Percentiles rank a stretch among this genome's conserved stretches.
Conservation (phyloP, 2,888 invertebrate genomes). For the Noctua janthina region DNA sequence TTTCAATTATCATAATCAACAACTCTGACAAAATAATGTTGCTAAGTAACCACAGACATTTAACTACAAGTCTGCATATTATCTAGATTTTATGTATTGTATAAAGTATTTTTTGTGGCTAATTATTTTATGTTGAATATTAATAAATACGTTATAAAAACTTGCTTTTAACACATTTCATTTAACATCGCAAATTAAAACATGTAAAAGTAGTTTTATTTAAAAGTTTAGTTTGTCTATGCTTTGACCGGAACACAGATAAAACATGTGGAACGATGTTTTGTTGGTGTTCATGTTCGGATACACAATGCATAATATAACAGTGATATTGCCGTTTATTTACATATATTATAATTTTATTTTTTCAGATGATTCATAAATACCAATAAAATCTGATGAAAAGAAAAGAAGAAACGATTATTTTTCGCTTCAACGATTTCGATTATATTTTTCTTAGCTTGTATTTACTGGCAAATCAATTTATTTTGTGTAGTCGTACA, state of each 20-base stretch:
- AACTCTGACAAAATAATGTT: constrained; percentile 57
- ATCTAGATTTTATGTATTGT: neutral
- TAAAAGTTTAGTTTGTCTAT: constrained; percentile 38
- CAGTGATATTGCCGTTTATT: neutral
- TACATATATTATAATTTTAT: neutral
- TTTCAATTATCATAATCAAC: constrained; percentile 49
- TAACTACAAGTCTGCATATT: neutral
- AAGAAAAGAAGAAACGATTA: neutral
- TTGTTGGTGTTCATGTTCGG: constrained; percentile 15
- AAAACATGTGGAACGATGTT: neutral
- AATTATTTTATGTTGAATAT: neutral
- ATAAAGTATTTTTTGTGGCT: neutral
- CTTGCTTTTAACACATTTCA: neutral
- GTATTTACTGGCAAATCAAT: too few relatives aligned
- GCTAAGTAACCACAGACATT: constrained; percentile 53
- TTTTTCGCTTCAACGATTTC: too few relatives aligned
- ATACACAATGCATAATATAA: constrained; percentile 20
- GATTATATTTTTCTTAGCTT: too few relatives aligned
- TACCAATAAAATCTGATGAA: neutral
- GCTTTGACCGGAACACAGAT: constrained; percentile 51
- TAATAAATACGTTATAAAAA: neutral
- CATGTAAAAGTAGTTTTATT: constrained; percentile 18
- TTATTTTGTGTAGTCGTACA: neutral
- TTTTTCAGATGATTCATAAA: neutral
- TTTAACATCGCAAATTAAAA: neutral